A percentile compares a stretch with the other conserved stretches of the same genome.
phyloP scores from a whole-genome alignment of 2,888 invertebrate species.

The Lasioglossum vierecki region DNA sequence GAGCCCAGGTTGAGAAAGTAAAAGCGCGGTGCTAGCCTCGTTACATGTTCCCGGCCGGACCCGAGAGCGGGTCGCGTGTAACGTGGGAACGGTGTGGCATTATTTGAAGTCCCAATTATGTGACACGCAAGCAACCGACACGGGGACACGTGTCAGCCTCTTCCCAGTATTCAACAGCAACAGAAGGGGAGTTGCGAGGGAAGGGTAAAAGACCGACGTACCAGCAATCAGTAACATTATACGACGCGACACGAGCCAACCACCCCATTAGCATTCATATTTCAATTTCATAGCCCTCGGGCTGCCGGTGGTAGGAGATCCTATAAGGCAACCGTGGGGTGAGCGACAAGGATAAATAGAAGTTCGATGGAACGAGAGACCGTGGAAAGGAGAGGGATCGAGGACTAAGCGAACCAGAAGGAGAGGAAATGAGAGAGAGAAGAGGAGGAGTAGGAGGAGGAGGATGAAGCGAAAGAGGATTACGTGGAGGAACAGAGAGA shows the following conservation, averaged over 20 bases:
- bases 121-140: slow-evolving; percentile 31
- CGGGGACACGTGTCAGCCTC: slow-evolving; percentile 45
- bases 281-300: slow-evolving; percentile 75
- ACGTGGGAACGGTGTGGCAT: slow-evolving; percentile 19
- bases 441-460: not conserved
- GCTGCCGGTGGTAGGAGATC: slow-evolving; percentile 48
- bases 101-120: slow-evolving; percentile 47
- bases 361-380: slow-evolving; percentile 51
- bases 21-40: not conserved
- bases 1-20: not conserved
- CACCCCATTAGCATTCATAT: slow-evolving; percentile 78
- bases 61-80: not conserved
- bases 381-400: slow-evolving; percentile 23
- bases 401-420: not conserved
- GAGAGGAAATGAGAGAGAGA: slow-evolving; percentile 20
- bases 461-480: slow-evolving; percentile 18
- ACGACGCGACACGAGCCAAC: slow-evolving; percentile 66
- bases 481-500: slow-evolving; percentile 11
- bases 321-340: slow-evolving; percentile 58
- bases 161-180: slow-evolving; percentile 35
- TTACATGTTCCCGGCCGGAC: not conserved
- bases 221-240: slow-evolving; percentile 72
- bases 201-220: slow-evolving; percentile 52
- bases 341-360: slow-evolving; percentile 51
- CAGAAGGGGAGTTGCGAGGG: slow-evolving; percentile 30